A percentile compares a stretch with the other conserved stretches of the same genome.
phyloP scores from a whole-genome alignment of 2,888 invertebrate genomes.

The Drosophila fungiperda region DNA sequence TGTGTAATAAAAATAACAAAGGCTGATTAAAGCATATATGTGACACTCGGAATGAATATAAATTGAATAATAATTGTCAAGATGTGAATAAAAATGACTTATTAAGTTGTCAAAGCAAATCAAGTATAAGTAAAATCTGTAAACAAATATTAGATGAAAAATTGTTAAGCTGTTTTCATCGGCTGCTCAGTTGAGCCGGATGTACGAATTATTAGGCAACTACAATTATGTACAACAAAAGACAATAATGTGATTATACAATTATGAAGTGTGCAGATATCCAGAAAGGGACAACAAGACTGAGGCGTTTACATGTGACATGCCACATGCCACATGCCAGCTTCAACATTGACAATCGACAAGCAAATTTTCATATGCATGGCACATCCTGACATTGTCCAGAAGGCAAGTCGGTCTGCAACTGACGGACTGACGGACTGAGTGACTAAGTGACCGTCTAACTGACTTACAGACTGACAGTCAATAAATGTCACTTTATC shows the following conservation, averaged over 20 bases:
- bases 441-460: constrained; percentile 17
- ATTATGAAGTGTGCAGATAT: constrained; percentile 27
- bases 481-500: constrained; percentile 75
- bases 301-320: constrained; percentile 30
- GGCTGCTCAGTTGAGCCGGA: not conserved
- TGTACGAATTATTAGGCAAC: constrained; percentile 13
- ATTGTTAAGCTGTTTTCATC: constrained; percentile 3
- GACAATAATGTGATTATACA: constrained; percentile 49
- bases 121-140: not conserved
- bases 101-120: not conserved
- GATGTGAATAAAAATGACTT: not conserved
- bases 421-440: constrained; percentile 26
- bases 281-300: not conserved
- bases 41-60: not conserved
- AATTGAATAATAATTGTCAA: not conserved
- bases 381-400: constrained; percentile 72
- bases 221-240: constrained; percentile 28
- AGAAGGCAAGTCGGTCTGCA: constrained; percentile 44
- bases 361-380: constrained; percentile 66
- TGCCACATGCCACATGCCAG: constrained; percentile 16
- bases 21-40: not conserved
- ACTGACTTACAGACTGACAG: constrained; percentile 54
- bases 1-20: not conserved
- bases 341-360: constrained; percentile 5
- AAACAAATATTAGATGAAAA: constrained; percentile 5